phyloP scores from a whole-genome alignment of 2,797 vertebrate genomes.

The Odontamblyopus lacepedii region DNA sequence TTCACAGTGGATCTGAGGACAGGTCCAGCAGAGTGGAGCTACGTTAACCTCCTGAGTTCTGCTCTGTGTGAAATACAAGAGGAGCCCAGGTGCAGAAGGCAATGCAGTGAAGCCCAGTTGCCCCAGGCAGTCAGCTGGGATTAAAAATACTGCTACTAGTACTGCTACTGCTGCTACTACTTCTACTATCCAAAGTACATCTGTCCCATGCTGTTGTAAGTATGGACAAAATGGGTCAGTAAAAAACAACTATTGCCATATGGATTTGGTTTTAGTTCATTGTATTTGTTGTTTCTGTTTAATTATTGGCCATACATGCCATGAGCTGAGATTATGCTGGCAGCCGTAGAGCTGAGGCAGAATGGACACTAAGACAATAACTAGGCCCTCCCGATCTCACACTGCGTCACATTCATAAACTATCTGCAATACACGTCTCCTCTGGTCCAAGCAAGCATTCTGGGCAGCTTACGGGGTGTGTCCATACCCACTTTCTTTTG shows the following conservation, averaged over 20 bases:
- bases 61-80: slow-evolving; percentile 35
- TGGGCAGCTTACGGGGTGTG: too few species aligned
- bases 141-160: slow-evolving; percentile 12
- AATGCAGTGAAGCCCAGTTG: slow-evolving; percentile 35
- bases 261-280: background rate
- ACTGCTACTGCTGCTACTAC: background rate
- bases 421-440: background rate
- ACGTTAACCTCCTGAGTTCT: slow-evolving; percentile 31
- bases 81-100: slow-evolving; percentile 32
- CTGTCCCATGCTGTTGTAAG: slow-evolving; percentile 18
- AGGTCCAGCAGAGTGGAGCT: slow-evolving; percentile 43
- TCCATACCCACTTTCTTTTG: too few species aligned
- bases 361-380: background rate
- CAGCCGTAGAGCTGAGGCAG: background rate
- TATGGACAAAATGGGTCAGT: background rate
- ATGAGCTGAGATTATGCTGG: background rate
- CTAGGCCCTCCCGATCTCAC: background rate
- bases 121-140: slow-evolving; percentile 43
- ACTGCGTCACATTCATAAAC: background rate
- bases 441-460: background rate
- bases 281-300: background rate
- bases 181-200: slow-evolving; percentile 4
- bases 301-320: background rate
- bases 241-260: background rate
- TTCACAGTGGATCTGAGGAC: slow-evolving; percentile 43